These are phyloP conservation scores for Podabrus alpinus DNA, from an alignment of 2,888 invertebrate genomes.

Conservation along the genomic window DNA sequence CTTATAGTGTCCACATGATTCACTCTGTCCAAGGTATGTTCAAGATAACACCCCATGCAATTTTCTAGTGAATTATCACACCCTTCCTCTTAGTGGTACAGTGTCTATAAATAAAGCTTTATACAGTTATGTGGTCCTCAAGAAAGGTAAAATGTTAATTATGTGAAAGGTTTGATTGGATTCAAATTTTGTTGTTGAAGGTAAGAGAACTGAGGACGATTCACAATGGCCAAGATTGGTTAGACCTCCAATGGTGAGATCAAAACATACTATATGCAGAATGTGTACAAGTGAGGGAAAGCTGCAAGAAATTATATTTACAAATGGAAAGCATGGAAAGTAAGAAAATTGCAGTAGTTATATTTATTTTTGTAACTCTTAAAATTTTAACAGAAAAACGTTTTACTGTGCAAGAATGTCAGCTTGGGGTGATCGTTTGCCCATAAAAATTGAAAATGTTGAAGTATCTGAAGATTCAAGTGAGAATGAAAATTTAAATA, in stretches of 20 bases:
- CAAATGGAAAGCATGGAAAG: conserved; percentile 75
- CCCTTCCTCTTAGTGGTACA: conserved; percentile 59
- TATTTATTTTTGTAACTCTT: conserved; percentile 24
- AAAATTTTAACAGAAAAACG: conserved; percentile 58
- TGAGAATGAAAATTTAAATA: not conserved
- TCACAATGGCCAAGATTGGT: conserved; percentile 82
- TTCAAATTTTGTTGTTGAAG: conserved; percentile 42
- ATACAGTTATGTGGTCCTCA: conserved; percentile 82
- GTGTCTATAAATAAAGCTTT: conserved; percentile 59
- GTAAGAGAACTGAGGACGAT: conserved; percentile 55
- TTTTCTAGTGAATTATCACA: conserved; percentile 68
- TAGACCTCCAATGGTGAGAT: conserved; percentile 68
- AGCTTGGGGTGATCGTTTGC: conserved; percentile 82
- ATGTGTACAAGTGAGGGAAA: conserved; percentile 77
- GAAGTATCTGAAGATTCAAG: not conserved
- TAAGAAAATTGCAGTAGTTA: conserved; percentile 51
- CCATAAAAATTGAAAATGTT: conserved; percentile 58
- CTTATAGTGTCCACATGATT: conserved; percentile 81
- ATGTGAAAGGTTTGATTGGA: not conserved
- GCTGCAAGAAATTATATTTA: conserved; percentile 76
- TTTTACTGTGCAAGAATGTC: conserved; percentile 75
- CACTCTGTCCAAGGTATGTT: conserved; percentile 72
- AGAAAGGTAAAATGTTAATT: conserved; percentile 71
- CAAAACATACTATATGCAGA: conserved; percentile 76
- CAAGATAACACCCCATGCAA: conserved; percentile 75